These are phyloP conservation scores for Dysdera silvatica DNA, from an alignment of 1,140 invertebrate species.

Conservation along the genomic window DNA sequence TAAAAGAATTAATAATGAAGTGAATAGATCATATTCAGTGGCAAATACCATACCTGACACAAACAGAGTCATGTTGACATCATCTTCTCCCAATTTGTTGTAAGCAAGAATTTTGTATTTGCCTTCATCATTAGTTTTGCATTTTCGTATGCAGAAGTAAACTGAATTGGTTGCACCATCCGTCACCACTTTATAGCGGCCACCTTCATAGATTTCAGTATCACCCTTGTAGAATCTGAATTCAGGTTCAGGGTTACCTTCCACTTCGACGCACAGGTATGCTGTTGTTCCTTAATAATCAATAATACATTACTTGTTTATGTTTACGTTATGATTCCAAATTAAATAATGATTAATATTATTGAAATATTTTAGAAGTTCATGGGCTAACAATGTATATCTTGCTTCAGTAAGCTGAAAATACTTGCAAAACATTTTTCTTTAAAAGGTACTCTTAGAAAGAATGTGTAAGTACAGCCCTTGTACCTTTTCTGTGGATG, in stretches of 20 bases:
- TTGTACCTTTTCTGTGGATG: no score
- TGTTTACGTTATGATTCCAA: no score
- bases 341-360: no score
- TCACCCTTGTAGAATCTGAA: conserved; percentile 93
- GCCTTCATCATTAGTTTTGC: conserved; percentile 93
- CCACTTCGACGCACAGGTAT: conserved; percentile 76
- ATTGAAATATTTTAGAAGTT: no score
- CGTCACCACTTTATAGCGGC: conserved; percentile 82
- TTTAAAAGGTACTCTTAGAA: no score
- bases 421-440: no score
- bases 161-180: conserved; percentile 81
- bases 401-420: no score
- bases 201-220: conserved; percentile 83
- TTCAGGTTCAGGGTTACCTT: conserved; percentile 85
- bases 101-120: conserved; percentile 87
- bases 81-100: conserved; percentile 88
- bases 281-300: conserved; percentile 78
- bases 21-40: neutral
- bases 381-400: no score
- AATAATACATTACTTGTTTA: neutral
- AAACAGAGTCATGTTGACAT: conserved; percentile 87
- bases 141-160: conserved; percentile 88
- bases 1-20: conserved; percentile 18
- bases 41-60: conserved; percentile 69
- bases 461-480: no score